A percentile compares a stretch with the other conserved stretches of the same genome.
Conservation (phyloP, 1,140 invertebrate species). For the Diorhabda carinulata region DNA sequence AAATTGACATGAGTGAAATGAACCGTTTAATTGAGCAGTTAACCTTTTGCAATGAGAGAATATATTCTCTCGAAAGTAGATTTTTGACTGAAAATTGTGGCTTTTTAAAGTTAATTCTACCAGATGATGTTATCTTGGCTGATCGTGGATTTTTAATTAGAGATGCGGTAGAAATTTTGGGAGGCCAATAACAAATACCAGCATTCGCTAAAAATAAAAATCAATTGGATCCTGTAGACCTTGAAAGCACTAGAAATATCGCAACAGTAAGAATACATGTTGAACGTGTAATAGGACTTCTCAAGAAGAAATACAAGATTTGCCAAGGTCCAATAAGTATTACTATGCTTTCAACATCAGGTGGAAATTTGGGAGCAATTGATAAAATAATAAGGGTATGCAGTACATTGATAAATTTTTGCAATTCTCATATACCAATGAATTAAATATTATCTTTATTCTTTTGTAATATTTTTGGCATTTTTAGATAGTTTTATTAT, state of each 20-base stretch:
- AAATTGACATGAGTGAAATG: background rate
- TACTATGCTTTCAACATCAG: too few relatives aligned
- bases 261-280: slow-evolving; percentile 12
- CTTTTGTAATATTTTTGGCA: too few relatives aligned
- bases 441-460: too few relatives aligned
- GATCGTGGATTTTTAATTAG: slow-evolving; percentile 13
- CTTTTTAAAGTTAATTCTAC: slow-evolving; percentile 12
- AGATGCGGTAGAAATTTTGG: slow-evolving; percentile 9
- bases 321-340: too few relatives aligned
- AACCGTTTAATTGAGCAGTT: background rate
- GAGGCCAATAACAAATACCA: slow-evolving; percentile 8
- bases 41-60: slow-evolving; percentile 2
- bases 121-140: slow-evolving; percentile 12
- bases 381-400: too few relatives aligned
- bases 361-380: too few relatives aligned
- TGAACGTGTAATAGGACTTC: slow-evolving; percentile 12
- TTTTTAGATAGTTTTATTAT: too few relatives aligned
- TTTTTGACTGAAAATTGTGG: slow-evolving; percentile 17
- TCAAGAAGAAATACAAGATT: slow-evolving; percentile 3
- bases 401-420: too few relatives aligned
- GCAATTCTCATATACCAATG: too few relatives aligned
- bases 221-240: slow-evolving; percentile 7
- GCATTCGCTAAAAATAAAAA: slow-evolving; percentile 9
- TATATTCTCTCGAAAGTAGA: background rate
- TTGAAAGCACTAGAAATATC: slow-evolving; percentile 8